A percentile compares a stretch with the other conserved stretches of the same genome.
Conservation (phyloP, 2,113 vertebrate genomes). For the Clarias batrachus region DNA sequence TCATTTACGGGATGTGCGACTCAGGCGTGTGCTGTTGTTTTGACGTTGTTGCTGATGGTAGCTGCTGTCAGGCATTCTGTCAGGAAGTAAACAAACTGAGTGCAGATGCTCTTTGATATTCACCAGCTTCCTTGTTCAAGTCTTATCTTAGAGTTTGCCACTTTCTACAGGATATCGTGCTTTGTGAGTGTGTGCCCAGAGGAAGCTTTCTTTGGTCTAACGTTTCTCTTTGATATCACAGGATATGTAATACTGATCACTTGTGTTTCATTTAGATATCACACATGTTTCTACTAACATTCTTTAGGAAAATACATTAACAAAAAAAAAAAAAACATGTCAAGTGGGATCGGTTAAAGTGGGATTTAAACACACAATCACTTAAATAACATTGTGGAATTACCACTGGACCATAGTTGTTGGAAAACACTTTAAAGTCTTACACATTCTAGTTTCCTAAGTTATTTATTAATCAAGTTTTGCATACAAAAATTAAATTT, state of each 20-base stretch:
- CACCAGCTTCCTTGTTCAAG: constrained; percentile 49
- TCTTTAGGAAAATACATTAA: neutral
- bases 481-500: neutral
- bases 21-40: constrained; percentile 71
- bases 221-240: neutral
- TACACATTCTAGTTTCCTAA: neutral
- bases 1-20: constrained; percentile 74
- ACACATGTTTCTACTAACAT: neutral
- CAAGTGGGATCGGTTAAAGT: neutral
- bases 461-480: neutral
- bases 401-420: neutral
- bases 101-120: constrained; percentile 49
- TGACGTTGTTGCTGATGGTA: constrained; percentile 67
- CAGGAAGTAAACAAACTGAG: constrained; percentile 72
- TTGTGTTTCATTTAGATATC: neutral
- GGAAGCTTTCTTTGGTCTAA: neutral
- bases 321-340: neutral
- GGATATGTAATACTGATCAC: neutral
- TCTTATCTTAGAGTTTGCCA: constrained; percentile 48
- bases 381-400: neutral
- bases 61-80: constrained; percentile 69
- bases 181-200: constrained; percentile 1
- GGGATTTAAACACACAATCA: neutral
- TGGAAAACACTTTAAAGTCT: neutral
- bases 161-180: constrained; percentile 42